Evolutionary conservation across 2,888 invertebrate species (phyloP), one percentile per base, ranked within the genome.

Genomic region (Dryocosmus kuriphilus): DNA sequence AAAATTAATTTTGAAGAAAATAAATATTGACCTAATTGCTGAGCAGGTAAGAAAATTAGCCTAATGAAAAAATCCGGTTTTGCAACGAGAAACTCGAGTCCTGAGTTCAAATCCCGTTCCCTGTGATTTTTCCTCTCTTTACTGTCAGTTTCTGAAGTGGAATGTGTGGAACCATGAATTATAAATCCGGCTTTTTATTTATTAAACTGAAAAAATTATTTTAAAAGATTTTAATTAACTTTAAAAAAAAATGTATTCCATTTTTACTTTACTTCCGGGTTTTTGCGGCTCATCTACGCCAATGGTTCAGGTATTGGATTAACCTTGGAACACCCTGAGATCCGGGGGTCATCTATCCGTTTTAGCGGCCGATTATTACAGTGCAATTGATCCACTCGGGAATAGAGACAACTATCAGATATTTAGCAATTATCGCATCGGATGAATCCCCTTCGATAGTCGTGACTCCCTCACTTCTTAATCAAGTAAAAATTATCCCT

Each of bases 241-340:
- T 22, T 7, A 55, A 55, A 55, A n/a, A n/a, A n/a, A n/a, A n/a
- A n/a, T n/a, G n/a, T n/a, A n/a, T n/a, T n/a, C n/a, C n/a, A n/a
- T n/a, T n/a, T n/a, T 22, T 1, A 3, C 9, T 55, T n/a, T 11
- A 7, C 22, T 57, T 22, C 24, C 27, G 22, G 14, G 14, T 22
- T 60, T 60, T 16, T 14, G 27, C 16, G 11, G 14, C 27, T 60
- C 2, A 1, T 60, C 61, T 85, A 82, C 82, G 80, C 82, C 85
- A 86, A 83, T 84, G 84, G 80, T 79, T 77, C 80, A 76, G 81
- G 82, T 84, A 89, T 87, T 86, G 82, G 82, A 88, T 88, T 85
- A 86, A 87, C 88, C 89, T 89, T 89, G 89, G 85, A 85, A 80
- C 84, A 82, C 84, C 84, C 86, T 84, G 86, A 3, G 62, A 80